These are phyloP conservation scores for Clangula hyemalis DNA, from an alignment of 2,797 vertebrate genomes.

Conservation along the genomic window DNA sequence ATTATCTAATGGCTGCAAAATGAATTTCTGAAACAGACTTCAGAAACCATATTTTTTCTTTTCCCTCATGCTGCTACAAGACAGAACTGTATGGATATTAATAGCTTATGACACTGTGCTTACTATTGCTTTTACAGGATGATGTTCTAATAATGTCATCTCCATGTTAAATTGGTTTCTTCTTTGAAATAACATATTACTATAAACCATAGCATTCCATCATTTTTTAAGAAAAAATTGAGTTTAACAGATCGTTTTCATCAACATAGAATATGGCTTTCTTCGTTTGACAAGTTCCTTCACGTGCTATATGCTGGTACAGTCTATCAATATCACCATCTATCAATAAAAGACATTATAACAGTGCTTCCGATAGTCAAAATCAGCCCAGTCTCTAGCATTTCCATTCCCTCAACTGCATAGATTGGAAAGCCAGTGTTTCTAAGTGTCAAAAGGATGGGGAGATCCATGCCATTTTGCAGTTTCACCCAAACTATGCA, in stretches of 20 bases:
- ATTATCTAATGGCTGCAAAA: neutral
- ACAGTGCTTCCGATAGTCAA: neutral
- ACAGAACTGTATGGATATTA: constrained; percentile 10
- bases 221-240: constrained; percentile 1
- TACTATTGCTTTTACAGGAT: neutral
- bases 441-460: neutral
- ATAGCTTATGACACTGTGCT: neutral
- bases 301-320: neutral
- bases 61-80: neutral
- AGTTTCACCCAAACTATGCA: neutral
- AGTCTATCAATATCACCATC: too few relatives aligned
- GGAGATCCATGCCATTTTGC: neutral
- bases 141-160: neutral
- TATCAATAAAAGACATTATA: neutral
- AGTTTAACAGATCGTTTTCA: neutral
- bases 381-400: neutral
- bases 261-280: neutral
- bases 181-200: neutral
- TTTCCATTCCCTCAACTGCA: neutral
- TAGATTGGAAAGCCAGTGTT: neutral
- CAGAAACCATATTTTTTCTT: neutral
- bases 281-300: neutral
- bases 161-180: neutral
- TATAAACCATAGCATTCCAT: neutral
- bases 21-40: neutral